These are phyloP conservation scores for Ophiodon elongatus DNA, from an alignment of 2,113 vertebrate species.

Conservation along the genomic window DNA sequence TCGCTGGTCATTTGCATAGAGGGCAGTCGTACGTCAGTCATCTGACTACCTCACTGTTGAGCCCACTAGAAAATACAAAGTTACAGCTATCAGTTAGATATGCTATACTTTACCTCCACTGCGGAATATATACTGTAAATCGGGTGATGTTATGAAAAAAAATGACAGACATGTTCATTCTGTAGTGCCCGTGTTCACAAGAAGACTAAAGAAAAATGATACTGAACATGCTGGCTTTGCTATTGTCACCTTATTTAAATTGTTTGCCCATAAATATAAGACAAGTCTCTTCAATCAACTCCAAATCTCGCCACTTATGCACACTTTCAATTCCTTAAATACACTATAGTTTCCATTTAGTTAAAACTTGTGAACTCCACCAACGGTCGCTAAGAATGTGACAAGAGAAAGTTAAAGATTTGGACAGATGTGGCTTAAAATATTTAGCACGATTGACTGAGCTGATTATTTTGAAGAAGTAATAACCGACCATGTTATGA, in stretches of 20 bases:
- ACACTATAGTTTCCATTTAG: not conserved
- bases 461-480: not conserved
- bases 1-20: constrained; percentile 72
- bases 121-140: not conserved
- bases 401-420: not conserved
- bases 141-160: not conserved
- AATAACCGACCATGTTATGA: not conserved
- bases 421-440: not conserved
- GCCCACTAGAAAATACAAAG: not conserved
- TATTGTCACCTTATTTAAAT: too few relatives aligned
- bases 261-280: not conserved
- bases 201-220: too few relatives aligned
- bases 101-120: not conserved
- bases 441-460: not conserved
- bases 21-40: constrained; percentile 61
- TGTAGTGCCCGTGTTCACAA: not conserved
- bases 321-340: not conserved
- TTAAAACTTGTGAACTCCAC: not conserved
- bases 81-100: not conserved
- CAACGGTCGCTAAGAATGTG: too few relatives aligned
- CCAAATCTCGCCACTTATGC: not conserved
- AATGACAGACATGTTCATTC: not conserved
- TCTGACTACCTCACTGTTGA: constrained; percentile 33
- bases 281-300: not conserved
- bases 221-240: too few relatives aligned